phyloP scores from a whole-genome alignment of 2,888 invertebrate species.

The Lathronympha strigana region DNA sequence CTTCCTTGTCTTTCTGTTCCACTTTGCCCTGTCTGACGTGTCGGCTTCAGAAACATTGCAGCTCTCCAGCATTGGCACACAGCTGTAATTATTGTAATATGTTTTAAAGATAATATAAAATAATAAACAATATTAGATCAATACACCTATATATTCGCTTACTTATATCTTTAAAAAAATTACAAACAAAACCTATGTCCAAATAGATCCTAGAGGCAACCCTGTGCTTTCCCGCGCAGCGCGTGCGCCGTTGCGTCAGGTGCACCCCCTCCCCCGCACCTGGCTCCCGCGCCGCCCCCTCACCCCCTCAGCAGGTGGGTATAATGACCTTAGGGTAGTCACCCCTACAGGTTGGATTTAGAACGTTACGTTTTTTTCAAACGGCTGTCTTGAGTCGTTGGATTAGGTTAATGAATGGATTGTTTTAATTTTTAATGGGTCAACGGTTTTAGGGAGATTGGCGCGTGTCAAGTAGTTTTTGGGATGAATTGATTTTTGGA shows the following conservation, averaged over 20 bases:
- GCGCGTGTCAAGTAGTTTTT: conserved; percentile 4
- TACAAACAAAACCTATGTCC: neutral
- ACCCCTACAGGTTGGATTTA: conserved; percentile 55
- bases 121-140: too few species aligned
- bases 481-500: neutral
- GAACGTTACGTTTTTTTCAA: conserved; percentile 44
- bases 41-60: too few species aligned
- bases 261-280: conserved; percentile 49
- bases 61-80: too few species aligned
- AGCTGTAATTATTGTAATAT: too few species aligned
- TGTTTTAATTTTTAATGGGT: conserved; percentile 23
- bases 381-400: conserved; percentile 24
- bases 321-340: conserved; percentile 65
- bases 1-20: too few species aligned
- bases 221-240: conserved; percentile 58
- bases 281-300: too few species aligned
- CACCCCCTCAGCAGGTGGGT: conserved; percentile 57
- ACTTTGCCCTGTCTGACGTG: too few species aligned
- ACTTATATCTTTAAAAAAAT: neutral
- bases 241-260: conserved; percentile 78
- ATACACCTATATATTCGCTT: too few species aligned
- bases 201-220: conserved; percentile 34
- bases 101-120: too few species aligned
- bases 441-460: conserved; percentile 2
- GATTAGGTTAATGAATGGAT: conserved; percentile 31